Evolutionary conservation across 2,797 vertebrate genomes (phyloP).

Genomic region (Cephalopachus bancanus): DNA sequence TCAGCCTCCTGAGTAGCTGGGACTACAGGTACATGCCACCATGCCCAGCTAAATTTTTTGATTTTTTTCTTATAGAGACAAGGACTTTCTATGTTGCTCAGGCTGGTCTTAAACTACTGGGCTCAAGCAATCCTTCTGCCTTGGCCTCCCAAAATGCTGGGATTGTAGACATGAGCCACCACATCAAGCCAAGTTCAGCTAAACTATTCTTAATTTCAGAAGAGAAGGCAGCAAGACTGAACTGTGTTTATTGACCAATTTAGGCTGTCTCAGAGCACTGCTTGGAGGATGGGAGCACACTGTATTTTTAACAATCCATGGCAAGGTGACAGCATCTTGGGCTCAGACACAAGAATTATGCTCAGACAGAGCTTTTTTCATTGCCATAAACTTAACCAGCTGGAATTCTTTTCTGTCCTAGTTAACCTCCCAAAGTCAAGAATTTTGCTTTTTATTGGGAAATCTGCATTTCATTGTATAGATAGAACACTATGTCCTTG

Average conservation of each 20-base stretch:
- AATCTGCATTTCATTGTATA: constrained; percentile 83
- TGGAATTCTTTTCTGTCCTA: constrained; percentile 77
- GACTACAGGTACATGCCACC: no score
- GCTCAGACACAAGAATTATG: constrained; percentile 74
- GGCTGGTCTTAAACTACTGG: no score
- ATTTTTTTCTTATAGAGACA: no score
- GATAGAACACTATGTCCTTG: constrained; percentile 80
- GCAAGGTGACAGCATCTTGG: constrained; percentile 72
- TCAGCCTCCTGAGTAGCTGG: no score
- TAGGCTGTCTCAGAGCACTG: constrained; percentile 22
- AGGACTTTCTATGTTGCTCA: no score
- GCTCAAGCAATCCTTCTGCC: no score
- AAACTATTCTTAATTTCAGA: constrained; percentile 65
- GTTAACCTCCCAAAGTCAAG: constrained; percentile 71
- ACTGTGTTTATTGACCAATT: constrained; percentile 59
- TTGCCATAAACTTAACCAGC: constrained; percentile 77
- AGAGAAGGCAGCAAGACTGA: constrained; percentile 13
- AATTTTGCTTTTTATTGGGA: constrained; percentile 82
- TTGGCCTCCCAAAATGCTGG: no score
- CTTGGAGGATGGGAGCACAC: not conserved
- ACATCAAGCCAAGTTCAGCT: not conserved
- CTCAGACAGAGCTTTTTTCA: constrained; percentile 68
- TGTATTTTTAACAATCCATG: constrained; percentile 61
- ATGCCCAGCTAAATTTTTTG: no score
- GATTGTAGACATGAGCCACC: no score